A percentile compares a stretch with the other conserved stretches of the same genome.
Conservation (phyloP, 2,888 invertebrate genomes). For the Rhingia rostrata region DNA sequence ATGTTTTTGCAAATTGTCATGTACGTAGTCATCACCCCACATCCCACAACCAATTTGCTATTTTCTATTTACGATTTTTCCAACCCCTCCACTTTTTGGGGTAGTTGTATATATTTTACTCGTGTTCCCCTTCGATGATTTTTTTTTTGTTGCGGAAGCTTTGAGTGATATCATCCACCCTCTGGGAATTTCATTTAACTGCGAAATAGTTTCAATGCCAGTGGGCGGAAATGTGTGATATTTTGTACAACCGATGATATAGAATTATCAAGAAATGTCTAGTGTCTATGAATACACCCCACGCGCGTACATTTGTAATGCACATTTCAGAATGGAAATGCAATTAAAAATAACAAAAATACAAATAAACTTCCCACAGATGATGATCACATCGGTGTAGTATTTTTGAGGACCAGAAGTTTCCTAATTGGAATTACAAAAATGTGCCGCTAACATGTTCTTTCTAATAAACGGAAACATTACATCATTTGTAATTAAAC, state of each 20-base stretch:
- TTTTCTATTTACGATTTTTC: not conserved
- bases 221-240: constrained; percentile 19
- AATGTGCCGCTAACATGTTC: not conserved
- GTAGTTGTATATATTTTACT: not conserved
- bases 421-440: not conserved
- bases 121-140: constrained; percentile 6
- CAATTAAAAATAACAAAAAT: not conserved
- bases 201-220: constrained; percentile 38
- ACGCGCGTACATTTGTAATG: constrained; percentile 2
- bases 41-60: not conserved
- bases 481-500: not conserved
- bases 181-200: constrained; percentile 30
- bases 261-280: constrained; percentile 9
- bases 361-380: not conserved
- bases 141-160: constrained; percentile 17
- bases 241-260: constrained; percentile 25
- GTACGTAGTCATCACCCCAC: too few species aligned
- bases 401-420: constrained; percentile 11
- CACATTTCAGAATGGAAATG: not conserved
- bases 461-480: not conserved
- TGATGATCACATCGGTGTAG: constrained; percentile 26
- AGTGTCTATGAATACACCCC: constrained; percentile 2
- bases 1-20: too few species aligned
- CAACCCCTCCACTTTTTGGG: constrained; percentile 5
- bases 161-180: constrained; percentile 49